Conservation (phyloP, 2,113 vertebrate species). For the Paramormyrops kingsleyae region DNA sequence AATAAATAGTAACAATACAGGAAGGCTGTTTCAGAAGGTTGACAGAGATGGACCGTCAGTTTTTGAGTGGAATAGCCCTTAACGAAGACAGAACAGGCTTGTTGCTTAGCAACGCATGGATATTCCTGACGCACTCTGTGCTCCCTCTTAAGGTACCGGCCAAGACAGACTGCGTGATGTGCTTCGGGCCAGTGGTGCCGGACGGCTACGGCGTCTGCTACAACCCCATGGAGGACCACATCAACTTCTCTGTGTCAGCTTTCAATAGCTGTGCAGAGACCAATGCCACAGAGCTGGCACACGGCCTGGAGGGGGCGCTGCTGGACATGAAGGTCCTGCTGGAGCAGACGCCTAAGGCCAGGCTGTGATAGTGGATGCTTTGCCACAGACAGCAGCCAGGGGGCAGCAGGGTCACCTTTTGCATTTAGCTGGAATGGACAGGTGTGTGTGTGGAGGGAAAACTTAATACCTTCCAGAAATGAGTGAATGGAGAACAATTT, state of each 20-base stretch:
- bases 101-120: not conserved
- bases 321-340: conserved; percentile 79
- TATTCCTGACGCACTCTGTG: not conserved
- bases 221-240: conserved; percentile 84
- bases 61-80: not conserved
- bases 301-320: conserved; percentile 69
- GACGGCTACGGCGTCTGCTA: conserved; percentile 96
- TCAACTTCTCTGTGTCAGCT: conserved; percentile 85
- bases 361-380: conserved; percentile 60
- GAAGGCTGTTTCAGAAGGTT: not conserved
- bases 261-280: conserved; percentile 86
- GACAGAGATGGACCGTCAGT: not conserved
- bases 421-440: not conserved
- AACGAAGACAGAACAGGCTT: not conserved
- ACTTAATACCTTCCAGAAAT: not conserved
- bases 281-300: conserved; percentile 59
- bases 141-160: conserved; percentile 73
- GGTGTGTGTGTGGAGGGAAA: not conserved
- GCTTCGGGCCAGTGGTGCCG: conserved; percentile 83
- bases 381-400: not conserved
- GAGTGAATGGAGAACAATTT: not conserved
- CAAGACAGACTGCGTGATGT: conserved; percentile 91
- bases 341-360: conserved; percentile 71
- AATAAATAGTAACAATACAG: not conserved
- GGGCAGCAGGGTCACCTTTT: not conserved